phyloP scores from a whole-genome alignment of 2,113 vertebrate genomes.

The Panthera tigris region DNA sequence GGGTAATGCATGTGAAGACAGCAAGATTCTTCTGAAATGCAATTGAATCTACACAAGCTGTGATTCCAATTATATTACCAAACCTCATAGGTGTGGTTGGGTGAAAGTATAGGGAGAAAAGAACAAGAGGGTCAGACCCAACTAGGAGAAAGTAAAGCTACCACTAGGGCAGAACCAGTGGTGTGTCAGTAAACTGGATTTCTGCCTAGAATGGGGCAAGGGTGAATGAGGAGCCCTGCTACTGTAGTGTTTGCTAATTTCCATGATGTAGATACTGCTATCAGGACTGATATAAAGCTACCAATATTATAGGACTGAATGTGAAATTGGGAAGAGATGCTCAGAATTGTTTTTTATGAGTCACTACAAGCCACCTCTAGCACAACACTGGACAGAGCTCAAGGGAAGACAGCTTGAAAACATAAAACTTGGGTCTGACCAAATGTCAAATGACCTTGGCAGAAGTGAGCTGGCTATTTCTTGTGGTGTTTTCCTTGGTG shows the following conservation, averaged over 20 bases:
- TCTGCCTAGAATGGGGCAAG: not conserved
- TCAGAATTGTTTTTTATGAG: not conserved
- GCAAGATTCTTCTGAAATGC: conserved; percentile 3
- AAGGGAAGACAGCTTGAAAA: not conserved
- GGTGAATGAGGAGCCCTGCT: not conserved
- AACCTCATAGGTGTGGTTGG: not conserved
- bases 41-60: not conserved
- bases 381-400: not conserved
- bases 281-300: not conserved
- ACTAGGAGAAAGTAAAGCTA: not conserved
- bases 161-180: not conserved
- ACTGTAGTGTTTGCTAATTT: not conserved
- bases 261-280: not conserved
- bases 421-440: not conserved
- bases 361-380: not conserved
- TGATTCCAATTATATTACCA: not conserved
- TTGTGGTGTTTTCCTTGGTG: conserved; percentile 22
- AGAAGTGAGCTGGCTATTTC: not conserved
- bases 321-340: not conserved
- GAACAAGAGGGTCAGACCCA: not conserved
- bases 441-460: conserved; percentile 16
- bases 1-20: conserved; percentile 15
- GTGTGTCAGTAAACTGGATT: not conserved
- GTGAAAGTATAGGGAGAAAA: not conserved
- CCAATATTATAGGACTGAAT: not conserved